Base-by-base conservation (phyloP, 2,888 invertebrate species). In the Himalopsyche anomala region DNA sequence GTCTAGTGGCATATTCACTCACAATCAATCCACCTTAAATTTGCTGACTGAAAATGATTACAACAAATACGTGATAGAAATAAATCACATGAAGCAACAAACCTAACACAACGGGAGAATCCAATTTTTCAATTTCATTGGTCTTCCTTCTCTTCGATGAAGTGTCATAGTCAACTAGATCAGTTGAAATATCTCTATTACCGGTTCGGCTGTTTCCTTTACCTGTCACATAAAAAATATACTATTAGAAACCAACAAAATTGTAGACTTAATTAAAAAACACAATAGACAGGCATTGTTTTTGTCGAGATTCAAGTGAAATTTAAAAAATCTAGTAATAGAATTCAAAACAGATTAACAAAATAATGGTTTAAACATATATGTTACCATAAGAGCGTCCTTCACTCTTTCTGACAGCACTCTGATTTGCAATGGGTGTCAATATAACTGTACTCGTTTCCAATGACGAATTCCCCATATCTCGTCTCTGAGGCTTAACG, bases 401-500 rank as follows among this genome's bases (percentile, higher is more conserved):
- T 74, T 74, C 74, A 74, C 36, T 74, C 15, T 74, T 74, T 74
- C 74, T 74, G 15, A 38, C 36, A 4, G 11, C 15, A 12, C 74
- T 74, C 11, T 74, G 74, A 74, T 74, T 74, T 28, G 74, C 74
- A 4, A 74, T 15, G 4, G 74, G 74, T 5, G 36, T 38, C 12
- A 36, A 36, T 38, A 8, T 12, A 74, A 74, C 74, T 38, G 36
- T 8, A 74, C 74, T 15, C 3, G 74, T 36, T 36, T 74, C 74
- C 5, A 74, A 74, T 36, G 36, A 74, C 15, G 12, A 38, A 74
- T 74, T 74, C 40, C 51, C 81, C 86, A 91, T 91, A 9, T 85
- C 85, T 86, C 93, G 89, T 54, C 93, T 89, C 88, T 92, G 93
- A 0, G 93, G 93, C 89, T 93, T 93, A 62, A 93, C 93, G 12